Evolutionary conservation across 2,113 vertebrate species (phyloP).

Genomic region (Corythornis vintsioides): DNA sequence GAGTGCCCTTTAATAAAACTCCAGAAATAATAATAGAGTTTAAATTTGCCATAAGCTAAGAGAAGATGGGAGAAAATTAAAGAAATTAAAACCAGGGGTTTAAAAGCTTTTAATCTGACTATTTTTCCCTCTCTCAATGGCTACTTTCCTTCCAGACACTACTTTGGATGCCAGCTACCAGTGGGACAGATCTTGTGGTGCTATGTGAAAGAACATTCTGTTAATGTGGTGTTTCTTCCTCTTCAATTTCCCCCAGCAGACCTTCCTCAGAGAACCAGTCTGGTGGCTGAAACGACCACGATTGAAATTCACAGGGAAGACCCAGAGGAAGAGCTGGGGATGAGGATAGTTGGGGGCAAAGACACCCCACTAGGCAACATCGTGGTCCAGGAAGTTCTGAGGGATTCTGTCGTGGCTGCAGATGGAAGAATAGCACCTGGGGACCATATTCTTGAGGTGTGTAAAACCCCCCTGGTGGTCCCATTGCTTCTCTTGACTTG

Average conservation of each 20-base stretch:
- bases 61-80: background rate
- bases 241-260: conserved; percentile 65
- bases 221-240: background rate
- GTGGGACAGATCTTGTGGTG: background rate
- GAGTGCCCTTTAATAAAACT: background rate
- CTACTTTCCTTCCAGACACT: background rate
- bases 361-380: conserved; percentile 91
- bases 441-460: conserved; percentile 92
- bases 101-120: background rate
- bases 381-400: conserved; percentile 87
- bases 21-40: background rate
- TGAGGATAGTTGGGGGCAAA: conserved; percentile 90
- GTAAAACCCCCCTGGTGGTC: background rate
- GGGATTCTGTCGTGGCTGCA: conserved; percentile 81
- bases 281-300: conserved; percentile 85
- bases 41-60: background rate
- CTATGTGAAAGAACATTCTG: background rate
- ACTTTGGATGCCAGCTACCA: background rate
- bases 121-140: background rate
- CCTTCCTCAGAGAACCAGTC: conserved; percentile 83
- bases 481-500: background rate
- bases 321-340: conserved; percentile 84
- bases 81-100: background rate
- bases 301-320: conserved; percentile 87
- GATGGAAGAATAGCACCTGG: conserved; percentile 89